phyloP scores from a whole-genome alignment of 53 echinoderm and acorn worm genomes.

The Holothuria leucospilota region DNA sequence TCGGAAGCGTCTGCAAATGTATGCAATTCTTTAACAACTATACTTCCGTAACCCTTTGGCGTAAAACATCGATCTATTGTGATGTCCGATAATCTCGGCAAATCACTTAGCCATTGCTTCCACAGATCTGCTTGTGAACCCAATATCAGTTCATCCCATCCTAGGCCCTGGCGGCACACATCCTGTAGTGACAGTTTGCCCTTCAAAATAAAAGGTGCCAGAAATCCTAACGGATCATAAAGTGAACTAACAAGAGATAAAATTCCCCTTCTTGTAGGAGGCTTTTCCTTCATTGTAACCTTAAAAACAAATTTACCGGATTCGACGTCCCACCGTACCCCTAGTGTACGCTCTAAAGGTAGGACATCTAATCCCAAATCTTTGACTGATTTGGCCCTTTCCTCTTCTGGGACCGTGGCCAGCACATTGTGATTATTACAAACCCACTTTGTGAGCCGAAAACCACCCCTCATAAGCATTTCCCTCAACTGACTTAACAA shows the following conservation, averaged over 20 bases:
- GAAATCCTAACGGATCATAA: constrained; percentile 76
- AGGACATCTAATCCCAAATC: constrained; percentile 61
- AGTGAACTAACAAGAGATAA: constrained; percentile 63
- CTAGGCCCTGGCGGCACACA: constrained; percentile 53
- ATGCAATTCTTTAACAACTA: constrained; percentile 30
- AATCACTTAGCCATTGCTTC: constrained; percentile 38
- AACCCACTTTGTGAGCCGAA: constrained; percentile 61
- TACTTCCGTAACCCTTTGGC: not conserved
- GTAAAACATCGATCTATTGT: constrained; percentile 55
- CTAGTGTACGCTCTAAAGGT: constrained; percentile 65
- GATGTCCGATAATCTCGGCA: constrained; percentile 33
- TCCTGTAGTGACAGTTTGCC: constrained; percentile 69
- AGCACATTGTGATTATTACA: constrained; percentile 49
- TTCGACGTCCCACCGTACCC: constrained; percentile 57
- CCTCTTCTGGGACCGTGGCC: constrained; percentile 39
- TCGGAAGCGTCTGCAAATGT: constrained; percentile 66
- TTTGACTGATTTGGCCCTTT: constrained; percentile 59
- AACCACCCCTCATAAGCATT: constrained; percentile 40
- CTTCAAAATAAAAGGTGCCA: constrained; percentile 61
- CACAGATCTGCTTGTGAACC: constrained; percentile 15
- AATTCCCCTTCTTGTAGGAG: constrained; percentile 73
- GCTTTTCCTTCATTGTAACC: constrained; percentile 20
- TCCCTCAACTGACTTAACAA: constrained; percentile 38
- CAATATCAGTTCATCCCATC: constrained; percentile 63
- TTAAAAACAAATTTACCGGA: constrained; percentile 64